Evolutionary conservation across 2,113 vertebrate species (phyloP).

Genomic region (Setophaga petechia): DNA sequence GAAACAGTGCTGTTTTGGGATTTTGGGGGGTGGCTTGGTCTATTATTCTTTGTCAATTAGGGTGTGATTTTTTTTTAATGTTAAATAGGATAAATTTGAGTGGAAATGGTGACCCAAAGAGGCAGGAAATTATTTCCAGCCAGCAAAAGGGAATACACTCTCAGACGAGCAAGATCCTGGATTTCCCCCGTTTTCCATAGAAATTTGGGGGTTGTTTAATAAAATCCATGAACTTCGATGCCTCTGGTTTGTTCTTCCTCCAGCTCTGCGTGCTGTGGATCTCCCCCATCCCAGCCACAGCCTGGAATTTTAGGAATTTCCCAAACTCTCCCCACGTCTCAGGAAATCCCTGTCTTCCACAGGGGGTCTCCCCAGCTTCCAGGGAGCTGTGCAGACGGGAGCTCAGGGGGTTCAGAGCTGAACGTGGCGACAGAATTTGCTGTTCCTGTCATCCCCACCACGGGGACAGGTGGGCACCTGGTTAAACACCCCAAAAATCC

Average conservation of each 20-base stretch:
- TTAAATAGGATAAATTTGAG: background rate
- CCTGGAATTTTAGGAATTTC: background rate
- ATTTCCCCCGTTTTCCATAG: rapidly evolving
- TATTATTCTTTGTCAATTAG: background rate
- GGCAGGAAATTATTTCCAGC: background rate
- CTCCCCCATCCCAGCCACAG: background rate
- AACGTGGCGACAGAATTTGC: background rate
- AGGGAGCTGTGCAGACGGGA: background rate
- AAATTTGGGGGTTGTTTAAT: background rate
- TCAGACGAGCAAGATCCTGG: background rate
- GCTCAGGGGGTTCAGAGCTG: background rate
- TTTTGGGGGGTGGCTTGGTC: background rate
- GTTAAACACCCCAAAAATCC: background rate
- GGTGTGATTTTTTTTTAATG: rapidly evolving
- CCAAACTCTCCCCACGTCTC: rapidly evolving
- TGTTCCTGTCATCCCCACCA: background rate
- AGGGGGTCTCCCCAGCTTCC: background rate
- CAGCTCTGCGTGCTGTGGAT: background rate
- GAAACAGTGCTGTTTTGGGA: rapidly evolving
- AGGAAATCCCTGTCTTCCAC: background rate
- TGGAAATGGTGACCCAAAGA: background rate
- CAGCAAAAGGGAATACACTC: background rate
- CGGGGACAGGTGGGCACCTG: rapidly evolving
- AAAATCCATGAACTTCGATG: background rate
- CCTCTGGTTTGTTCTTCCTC: background rate